phyloP scores from a whole-genome alignment of 2,888 invertebrate genomes.

The Microplitis deprimator region DNA sequence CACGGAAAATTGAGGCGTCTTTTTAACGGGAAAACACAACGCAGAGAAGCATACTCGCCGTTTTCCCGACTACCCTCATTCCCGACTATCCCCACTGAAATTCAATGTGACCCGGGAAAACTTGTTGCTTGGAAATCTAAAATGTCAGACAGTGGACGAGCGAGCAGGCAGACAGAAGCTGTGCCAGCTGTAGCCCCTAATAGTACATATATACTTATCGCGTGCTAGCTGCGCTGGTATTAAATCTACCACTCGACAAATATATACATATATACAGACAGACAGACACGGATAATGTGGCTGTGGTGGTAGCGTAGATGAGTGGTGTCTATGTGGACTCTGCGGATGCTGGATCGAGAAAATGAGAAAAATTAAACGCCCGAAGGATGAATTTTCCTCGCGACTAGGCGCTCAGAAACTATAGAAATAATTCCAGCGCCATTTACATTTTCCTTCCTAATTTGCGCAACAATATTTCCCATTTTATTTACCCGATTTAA shows the following conservation, averaged over 20 bases:
- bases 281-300: too few species aligned
- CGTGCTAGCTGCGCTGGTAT: background rate
- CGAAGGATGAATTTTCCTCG: constrained; percentile 62
- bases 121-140: constrained; percentile 7
- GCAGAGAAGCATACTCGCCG: constrained; percentile 10
- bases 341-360: constrained; percentile 4
- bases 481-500: background rate
- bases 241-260: background rate
- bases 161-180: constrained; percentile 30
- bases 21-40: constrained; percentile 55
- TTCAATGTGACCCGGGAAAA: constrained; percentile 41
- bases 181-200: background rate
- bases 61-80: constrained; percentile 11
- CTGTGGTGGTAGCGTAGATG: background rate
- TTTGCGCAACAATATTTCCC: constrained; percentile 32
- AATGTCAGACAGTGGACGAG: constrained; percentile 16
- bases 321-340: background rate
- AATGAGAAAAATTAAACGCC: constrained; percentile 59
- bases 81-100: background rate
- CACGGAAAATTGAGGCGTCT: constrained; percentile 60
- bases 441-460: constrained; percentile 41
- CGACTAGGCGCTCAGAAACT: constrained; percentile 59
- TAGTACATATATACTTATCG: background rate
- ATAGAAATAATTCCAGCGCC: constrained; percentile 41
- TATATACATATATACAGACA: background rate